phyloP scores from a whole-genome alignment of 2,113 vertebrate genomes.

The Leucopsar rothschildi region DNA sequence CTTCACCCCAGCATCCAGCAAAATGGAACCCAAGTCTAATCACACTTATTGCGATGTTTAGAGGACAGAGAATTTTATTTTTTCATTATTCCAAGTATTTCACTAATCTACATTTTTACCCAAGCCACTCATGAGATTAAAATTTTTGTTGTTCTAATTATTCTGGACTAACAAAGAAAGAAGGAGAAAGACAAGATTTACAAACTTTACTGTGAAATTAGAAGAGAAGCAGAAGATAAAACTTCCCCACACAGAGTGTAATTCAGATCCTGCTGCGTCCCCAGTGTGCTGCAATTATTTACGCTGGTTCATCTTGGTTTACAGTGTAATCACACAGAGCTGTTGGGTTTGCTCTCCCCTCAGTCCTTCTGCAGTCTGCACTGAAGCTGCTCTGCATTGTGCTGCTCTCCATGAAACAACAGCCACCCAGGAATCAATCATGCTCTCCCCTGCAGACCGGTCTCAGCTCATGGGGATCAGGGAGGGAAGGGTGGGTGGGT shows the following conservation, averaged over 20 bases:
- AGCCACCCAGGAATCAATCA: background rate
- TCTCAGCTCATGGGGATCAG: background rate
- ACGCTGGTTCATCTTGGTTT: background rate
- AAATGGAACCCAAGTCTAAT: background rate
- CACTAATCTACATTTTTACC: background rate
- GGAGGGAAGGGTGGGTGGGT: background rate
- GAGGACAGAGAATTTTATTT: background rate
- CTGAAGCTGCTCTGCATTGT: background rate
- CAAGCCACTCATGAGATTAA: background rate
- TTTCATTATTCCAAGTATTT: background rate
- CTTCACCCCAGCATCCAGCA: background rate
- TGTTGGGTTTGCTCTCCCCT: background rate
- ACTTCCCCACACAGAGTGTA: background rate
- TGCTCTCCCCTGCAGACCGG: background rate
- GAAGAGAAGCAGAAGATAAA: background rate
- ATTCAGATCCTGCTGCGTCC: background rate
- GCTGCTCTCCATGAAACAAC: background rate
- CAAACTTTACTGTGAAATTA: background rate
- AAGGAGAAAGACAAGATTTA: background rate
- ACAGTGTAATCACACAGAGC: background rate
- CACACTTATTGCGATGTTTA: rapidly evolving
- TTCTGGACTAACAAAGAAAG: background rate
- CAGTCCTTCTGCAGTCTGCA: background rate
- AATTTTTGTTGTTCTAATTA: background rate
- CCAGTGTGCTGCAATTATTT: background rate